Conservation (phyloP, 2,797 vertebrate species). For the Nothura maculosa region DNA sequence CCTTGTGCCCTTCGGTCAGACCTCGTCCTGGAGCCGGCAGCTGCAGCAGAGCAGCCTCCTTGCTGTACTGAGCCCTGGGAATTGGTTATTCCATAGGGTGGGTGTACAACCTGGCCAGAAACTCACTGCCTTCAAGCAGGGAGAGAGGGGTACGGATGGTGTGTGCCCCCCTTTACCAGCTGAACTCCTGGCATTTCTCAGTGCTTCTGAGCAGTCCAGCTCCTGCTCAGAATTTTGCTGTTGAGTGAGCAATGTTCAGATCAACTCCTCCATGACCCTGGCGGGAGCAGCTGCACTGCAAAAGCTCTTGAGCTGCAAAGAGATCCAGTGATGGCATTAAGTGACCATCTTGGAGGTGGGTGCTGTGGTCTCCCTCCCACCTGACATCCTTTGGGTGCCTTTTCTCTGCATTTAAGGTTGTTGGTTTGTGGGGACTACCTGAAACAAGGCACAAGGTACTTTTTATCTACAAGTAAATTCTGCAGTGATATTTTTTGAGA, state of each 20-base stretch:
- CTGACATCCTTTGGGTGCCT: background rate
- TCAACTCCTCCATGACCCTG: background rate
- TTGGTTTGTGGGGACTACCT: background rate
- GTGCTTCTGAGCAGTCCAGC: background rate
- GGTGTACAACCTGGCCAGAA: constrained; percentile 48
- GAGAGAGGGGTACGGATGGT: background rate
- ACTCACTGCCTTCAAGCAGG: background rate
- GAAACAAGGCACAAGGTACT: background rate
- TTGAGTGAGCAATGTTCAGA: background rate
- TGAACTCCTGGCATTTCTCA: constrained; percentile 6
- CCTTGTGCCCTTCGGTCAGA: constrained; percentile 36
- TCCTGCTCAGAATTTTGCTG: background rate
- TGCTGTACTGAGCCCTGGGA: constrained; percentile 24
- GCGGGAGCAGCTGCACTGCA: background rate
- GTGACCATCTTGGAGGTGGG: background rate
- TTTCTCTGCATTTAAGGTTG: background rate
- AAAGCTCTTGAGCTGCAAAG: background rate
- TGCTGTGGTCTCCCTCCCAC: background rate
- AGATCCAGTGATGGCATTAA: background rate
- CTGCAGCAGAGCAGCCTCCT: constrained; percentile 50
- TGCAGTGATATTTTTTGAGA: background rate
- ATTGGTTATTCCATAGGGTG: constrained; percentile 59
- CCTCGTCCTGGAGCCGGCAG: constrained; percentile 58
- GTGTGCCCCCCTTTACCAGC: background rate
- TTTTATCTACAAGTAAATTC: background rate